These are phyloP conservation scores for Cyprinodon brontotheroides DNA, from an alignment of 2,113 vertebrate genomes.

Conservation along the genomic window DNA sequence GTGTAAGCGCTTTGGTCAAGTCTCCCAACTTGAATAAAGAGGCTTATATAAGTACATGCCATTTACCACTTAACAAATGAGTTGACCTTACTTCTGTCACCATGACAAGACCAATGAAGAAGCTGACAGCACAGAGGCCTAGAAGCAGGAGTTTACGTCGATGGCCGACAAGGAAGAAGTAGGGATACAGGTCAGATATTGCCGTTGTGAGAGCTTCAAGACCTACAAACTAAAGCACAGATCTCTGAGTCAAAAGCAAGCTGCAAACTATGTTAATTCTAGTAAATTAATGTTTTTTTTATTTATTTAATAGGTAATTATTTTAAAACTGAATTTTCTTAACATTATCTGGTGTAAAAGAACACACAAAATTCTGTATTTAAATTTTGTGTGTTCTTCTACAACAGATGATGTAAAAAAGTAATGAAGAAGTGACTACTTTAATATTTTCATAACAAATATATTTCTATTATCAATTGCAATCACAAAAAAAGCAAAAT, in stretches of 20 bases:
- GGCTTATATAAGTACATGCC: too few species aligned
- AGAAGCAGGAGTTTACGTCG: slow-evolving; percentile 80
- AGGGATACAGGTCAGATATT: slow-evolving; percentile 77
- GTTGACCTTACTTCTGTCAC: slow-evolving; percentile 78
- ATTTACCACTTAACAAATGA: neutral
- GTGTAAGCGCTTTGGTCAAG: too few species aligned
- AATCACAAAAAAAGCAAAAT: neutral
- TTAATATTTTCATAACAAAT: neutral
- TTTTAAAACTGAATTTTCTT: too few species aligned
- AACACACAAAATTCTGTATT: too few species aligned
- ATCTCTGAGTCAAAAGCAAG: neutral
- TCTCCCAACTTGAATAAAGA: too few species aligned
- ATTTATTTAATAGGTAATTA: too few species aligned
- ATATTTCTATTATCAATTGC: neutral
- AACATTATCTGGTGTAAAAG: too few species aligned
- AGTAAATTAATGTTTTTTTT: neutral
- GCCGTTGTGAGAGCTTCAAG: slow-evolving; percentile 77
- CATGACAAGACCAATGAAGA: slow-evolving; percentile 79
- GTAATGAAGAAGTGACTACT: neutral
- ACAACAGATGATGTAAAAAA: too few species aligned
- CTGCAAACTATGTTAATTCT: neutral
- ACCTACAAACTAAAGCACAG: slow-evolving; percentile 79
- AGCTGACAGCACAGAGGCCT: slow-evolving; percentile 66
- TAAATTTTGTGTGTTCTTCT: too few species aligned
- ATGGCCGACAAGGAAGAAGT: slow-evolving; percentile 77